These are phyloP conservation scores for Tapera naevia DNA, from an alignment of 2,797 vertebrate genomes.

Conservation along the genomic window DNA sequence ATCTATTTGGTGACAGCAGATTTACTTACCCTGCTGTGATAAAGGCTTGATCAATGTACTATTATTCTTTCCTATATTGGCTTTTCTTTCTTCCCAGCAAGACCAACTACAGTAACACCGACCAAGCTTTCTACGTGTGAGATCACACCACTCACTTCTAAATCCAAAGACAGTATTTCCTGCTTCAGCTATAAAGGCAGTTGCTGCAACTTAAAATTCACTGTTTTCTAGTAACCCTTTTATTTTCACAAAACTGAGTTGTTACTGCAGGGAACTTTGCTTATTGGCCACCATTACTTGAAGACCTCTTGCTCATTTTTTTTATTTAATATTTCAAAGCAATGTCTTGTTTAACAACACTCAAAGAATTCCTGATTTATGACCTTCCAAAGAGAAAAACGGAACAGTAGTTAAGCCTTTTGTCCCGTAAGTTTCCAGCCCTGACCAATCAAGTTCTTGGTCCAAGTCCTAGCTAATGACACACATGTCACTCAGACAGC, in stretches of 20 bases:
- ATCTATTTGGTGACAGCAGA: constrained; percentile 60
- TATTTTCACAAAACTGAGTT: background rate
- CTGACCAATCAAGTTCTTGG: background rate
- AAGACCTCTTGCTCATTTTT: background rate
- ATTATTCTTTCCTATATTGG: constrained; percentile 74
- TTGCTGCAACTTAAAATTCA: background rate
- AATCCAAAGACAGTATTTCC: constrained; percentile 9
- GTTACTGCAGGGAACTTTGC: background rate
- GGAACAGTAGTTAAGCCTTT: background rate
- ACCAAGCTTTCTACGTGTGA: constrained; percentile 4
- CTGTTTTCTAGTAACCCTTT: background rate
- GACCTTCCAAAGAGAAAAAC: background rate
- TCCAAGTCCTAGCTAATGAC: background rate
- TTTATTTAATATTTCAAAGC: background rate
- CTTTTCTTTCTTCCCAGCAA: constrained; percentile 41
- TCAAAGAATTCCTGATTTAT: background rate
- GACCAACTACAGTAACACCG: background rate
- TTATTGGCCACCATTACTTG: background rate
- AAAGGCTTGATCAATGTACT: constrained; percentile 75
- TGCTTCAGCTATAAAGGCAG: background rate
- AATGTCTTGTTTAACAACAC: background rate
- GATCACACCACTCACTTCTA: background rate
- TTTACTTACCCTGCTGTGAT: constrained; percentile 74
- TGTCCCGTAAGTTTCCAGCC: background rate
- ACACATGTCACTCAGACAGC: background rate